Evolutionary conservation across 2,888 invertebrate species (phyloP), one percentile per base, ranked within the genome.

Genomic region (Clostera curtula): DNA sequence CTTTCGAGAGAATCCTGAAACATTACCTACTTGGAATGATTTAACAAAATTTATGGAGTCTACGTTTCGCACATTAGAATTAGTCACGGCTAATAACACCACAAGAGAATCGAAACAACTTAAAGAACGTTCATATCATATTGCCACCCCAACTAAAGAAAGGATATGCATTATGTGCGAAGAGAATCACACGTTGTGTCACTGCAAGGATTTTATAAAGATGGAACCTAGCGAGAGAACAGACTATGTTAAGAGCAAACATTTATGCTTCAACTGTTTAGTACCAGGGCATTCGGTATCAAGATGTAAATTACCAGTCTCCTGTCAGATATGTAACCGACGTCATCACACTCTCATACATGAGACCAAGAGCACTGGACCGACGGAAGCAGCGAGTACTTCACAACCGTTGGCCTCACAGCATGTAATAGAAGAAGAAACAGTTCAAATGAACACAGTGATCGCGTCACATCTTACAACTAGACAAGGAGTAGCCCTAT

Each of bases 41-140:
- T 12, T 34, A n/a, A 17, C 15, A n/a, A 27, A 22, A 6, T 31
- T 34, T 15, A 9, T 34, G 7, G 27, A 34, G 15, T 3, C 19
- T 4, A 17, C 19, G 13, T 30, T 24, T 8, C 34, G 34, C 12
- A 31, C 34, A 4, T 13, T 34, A 3, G 27, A 34, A 11, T 24
- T 27, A 8, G 15, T 12, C 4, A 14, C 7, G 5, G 24, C 12
- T 10, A 12, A 19, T 6, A 11, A 8, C 19, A 9, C 18, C 7
- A 3, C 24, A 15, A 20, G 3, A 12, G 20, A 17, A 10, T 31
- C 25, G 12, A 29, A 14, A 19, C 4, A 9, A 18, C 15, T 16
- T 10, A 22, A 24, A 12, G 26, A 39, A 11, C 11, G 18, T 15
- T 17, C 17, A 18, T 30, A 8, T 23, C 34, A 40, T 18, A 25